phyloP scores from a whole-genome alignment of 2,113 vertebrate genomes.

The Machaerirhynchus nigripectus region DNA sequence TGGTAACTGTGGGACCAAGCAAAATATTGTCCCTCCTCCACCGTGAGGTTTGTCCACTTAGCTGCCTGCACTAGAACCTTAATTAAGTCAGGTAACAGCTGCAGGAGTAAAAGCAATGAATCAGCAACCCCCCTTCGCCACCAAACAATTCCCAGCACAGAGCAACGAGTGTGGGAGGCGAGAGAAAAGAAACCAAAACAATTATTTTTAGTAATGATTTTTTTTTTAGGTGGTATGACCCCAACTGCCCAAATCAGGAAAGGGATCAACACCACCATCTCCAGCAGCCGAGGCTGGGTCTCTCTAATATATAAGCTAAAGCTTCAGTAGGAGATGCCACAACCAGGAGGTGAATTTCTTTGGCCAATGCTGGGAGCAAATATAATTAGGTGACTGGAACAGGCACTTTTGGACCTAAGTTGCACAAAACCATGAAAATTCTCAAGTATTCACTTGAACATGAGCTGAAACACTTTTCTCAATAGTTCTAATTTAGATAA shows the following conservation, averaged over 20 bases:
- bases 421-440: not conserved
- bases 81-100: slow-evolving; percentile 17
- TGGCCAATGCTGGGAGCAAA: not conserved
- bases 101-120: not conserved
- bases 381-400: not conserved
- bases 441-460: not conserved
- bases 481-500: not conserved
- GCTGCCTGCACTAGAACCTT: not conserved
- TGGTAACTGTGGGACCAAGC: not conserved
- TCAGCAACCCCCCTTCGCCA: not conserved
- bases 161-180: not conserved
- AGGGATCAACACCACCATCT: not conserved
- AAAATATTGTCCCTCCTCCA: not conserved
- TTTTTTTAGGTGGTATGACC: not conserved
- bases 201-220: not conserved
- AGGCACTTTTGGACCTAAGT: not conserved
- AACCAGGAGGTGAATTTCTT: not conserved
- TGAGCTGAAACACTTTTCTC: not conserved
- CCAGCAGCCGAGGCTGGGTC: not conserved
- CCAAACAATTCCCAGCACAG: not conserved
- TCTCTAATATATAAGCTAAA: not conserved
- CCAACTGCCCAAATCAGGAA: not conserved
- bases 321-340: not conserved
- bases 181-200: not conserved
- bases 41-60: not conserved